A percentile compares a stretch with the other conserved stretches of the same genome.
Conservation (phyloP, 2,797 vertebrate species). For the Brachymystax lenok region DNA sequence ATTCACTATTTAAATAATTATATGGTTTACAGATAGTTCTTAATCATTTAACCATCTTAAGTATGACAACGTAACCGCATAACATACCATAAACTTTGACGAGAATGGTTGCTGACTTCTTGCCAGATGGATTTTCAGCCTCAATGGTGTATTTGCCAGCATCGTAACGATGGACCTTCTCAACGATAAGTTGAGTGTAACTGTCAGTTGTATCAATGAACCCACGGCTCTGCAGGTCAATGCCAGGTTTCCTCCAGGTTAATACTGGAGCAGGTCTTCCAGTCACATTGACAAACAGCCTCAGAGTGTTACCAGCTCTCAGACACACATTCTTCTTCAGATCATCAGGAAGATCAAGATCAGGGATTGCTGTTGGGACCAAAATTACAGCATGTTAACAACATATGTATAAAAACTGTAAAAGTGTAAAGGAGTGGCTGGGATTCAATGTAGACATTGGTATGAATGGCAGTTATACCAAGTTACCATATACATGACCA, state of each 20-base stretch:
- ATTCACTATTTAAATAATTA: background rate
- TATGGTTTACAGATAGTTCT: background rate
- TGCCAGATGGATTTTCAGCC: slow-evolving; percentile 98
- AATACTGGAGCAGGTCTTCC: slow-evolving; percentile 90
- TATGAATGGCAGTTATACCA: background rate
- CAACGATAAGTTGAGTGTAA: slow-evolving; percentile 87
- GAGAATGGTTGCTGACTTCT: slow-evolving; percentile 89
- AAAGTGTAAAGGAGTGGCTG: background rate
- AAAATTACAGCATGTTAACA: background rate
- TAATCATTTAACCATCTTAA: background rate
- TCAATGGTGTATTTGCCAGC: slow-evolving; percentile 96
- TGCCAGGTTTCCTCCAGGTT: slow-evolving; percentile 90
- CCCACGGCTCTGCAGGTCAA: slow-evolving; percentile 89
- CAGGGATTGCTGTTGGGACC: slow-evolving; percentile 86
- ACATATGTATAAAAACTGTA: slow-evolving; percentile 4
- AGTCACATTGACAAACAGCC: slow-evolving; percentile 86
- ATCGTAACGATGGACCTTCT: slow-evolving; percentile 94
- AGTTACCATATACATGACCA: background rate
- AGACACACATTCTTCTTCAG: slow-evolving; percentile 94
- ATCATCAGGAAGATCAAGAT: slow-evolving; percentile 93
- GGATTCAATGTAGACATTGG: background rate
- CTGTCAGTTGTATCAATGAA: slow-evolving; percentile 93
- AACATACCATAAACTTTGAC: slow-evolving; percentile 97
- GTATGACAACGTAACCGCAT: no score
- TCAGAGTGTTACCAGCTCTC: slow-evolving; percentile 91